phyloP scores from a whole-genome alignment of 2,888 invertebrate genomes.

The Phymatocera aterrima region DNA sequence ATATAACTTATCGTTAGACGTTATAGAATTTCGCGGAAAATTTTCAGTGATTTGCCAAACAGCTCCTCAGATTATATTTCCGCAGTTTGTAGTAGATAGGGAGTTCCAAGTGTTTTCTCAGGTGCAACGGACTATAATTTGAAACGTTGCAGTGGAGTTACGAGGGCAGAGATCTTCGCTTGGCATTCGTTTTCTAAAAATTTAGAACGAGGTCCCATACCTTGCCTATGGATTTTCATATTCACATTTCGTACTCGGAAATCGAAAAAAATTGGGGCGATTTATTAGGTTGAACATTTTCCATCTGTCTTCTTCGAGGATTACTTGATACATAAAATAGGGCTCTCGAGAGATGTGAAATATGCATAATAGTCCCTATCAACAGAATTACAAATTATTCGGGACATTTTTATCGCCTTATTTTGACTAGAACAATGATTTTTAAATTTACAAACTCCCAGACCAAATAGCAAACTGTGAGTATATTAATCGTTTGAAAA shows the following conservation, averaged over 20 bases:
- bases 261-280: background rate
- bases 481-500: constrained; percentile 11
- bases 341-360: background rate
- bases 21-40: background rate
- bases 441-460: background rate
- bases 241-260: background rate
- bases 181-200: constrained; percentile 38
- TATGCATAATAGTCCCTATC: background rate
- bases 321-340: background rate
- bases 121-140: constrained; percentile 45
- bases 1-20: background rate
- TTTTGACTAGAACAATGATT: background rate
- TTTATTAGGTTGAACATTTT: background rate
- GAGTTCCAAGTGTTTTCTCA: constrained; percentile 29
- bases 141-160: constrained; percentile 25
- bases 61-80: constrained; percentile 28
- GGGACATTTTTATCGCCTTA: background rate
- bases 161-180: constrained; percentile 21
- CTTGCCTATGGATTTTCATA: background rate
- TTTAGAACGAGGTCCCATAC: constrained; percentile 31
- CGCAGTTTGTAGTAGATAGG: constrained; percentile 1
- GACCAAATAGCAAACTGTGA: background rate
- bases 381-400: background rate
- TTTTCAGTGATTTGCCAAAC: constrained; percentile 20
- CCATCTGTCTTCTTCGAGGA: background rate